Evolutionary conservation across 2,113 vertebrate species (phyloP), one percentile per base, ranked within the genome.

Genomic region (Melanotaenia duboulayi): DNA sequence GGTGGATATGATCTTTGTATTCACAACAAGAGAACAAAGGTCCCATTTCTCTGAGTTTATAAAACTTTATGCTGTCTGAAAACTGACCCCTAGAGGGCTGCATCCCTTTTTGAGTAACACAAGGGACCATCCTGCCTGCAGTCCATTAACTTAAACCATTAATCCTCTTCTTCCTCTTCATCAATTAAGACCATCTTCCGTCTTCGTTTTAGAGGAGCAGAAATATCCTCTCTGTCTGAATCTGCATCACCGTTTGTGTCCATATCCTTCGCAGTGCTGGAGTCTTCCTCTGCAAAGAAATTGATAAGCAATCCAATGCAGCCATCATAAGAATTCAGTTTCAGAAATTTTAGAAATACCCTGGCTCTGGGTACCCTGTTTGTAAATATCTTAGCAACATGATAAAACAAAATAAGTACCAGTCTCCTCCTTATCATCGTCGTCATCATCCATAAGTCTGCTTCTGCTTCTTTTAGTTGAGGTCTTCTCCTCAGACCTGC

Each of bases 101-200:
- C 17, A 22, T 65, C 19, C 44, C 44, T 13, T 9, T 46, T 22
- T 7, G 3, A 68, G 22, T n/a, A 58, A 73, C 66, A 22, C 0
- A 1, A 23, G 13, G 13, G 44, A 78, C 23, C 23, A 17, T 44
- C 60, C 17, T 48, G 52, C 55, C 19, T 52, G 51, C 48, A 67
- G 24, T 68, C 64, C 79, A 84, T 84, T 76, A 83, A 67, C 62
- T 49, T 46, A 20, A 4, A 6, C 24, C 23, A 52, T 76, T 90
- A 89, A 76, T 90, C 87, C 62, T 90, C 88, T 13, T 91, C 90
- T 1, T 91, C 89, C 17, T 87, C 82, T 71, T 96, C 95, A 11
- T 96, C 95, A 58, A 95, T 95, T 61, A 96, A 90, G 65, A 94
- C 93, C 63, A 91, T 86, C 64, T 92, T 92, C 28, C 95, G 88